Evolutionary conservation across 2,888 invertebrate genomes (phyloP), one percentile per base, ranked within the genome.

Genomic region (Epinotia bilunana): DNA sequence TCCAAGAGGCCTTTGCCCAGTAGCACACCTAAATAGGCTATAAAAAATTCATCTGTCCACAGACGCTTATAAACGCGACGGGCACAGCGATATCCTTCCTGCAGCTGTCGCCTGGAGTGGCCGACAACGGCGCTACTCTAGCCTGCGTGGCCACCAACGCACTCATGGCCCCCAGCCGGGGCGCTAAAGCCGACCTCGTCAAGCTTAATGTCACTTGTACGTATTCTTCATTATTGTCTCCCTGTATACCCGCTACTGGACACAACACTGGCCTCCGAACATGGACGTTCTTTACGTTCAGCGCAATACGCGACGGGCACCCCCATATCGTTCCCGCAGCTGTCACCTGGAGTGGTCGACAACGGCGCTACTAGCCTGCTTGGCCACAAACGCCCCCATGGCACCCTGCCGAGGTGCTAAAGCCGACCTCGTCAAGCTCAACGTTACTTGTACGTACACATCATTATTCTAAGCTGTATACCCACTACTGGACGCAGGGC

Each of bases 201-300:
- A 90, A 89, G 13, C 88, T 94, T 61, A 94, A 94, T 81, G 91
- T 94, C 77, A 94, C 94, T 79, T 94, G 94, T 94, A 80, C 91
- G 94, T 86, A 73, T n/a, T 43, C n/a, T 16, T 12, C 13, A 0
- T 55, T 20, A 55, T 20, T 9, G 39, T 9, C 7, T 7, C 1
- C 39, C 13, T 13, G 12, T 43, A 11, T 43, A 43, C 43, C 43
- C 43, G 12, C 43, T 43, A 11, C 9, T 43, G 43, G 11, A 9
- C 43, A 28, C 23, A 28, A 28, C 23, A 28, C 23, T 3, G 23
- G 23, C 23, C 20, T 20, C 20, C 20, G 1, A 20, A 1, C 20
- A 20, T 20, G 20, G 20, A 20, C 20, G 20, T 20, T 20, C 20
- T 20, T 20, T 20, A 20, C 20, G 20, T 20, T 20, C 20, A 20